phyloP scores from a whole-genome alignment of 2,888 invertebrate genomes.

The Phengaris alcon region DNA sequence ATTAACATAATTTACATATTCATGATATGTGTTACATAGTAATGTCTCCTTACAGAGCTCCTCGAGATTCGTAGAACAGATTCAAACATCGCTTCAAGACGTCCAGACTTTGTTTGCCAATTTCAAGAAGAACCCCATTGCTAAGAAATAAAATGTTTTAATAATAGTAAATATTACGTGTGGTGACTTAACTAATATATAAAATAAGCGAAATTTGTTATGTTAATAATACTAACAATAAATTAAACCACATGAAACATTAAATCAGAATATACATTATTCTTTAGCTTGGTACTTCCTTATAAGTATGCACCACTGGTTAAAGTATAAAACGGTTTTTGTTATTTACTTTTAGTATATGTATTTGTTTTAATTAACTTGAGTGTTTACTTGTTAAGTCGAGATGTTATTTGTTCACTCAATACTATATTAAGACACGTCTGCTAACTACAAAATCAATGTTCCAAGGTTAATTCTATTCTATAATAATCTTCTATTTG shows the following conservation, averaged over 20 bases:
- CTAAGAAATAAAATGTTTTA: constrained; percentile 34
- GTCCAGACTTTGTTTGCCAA: constrained; percentile 84
- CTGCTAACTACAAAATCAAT: constrained; percentile 31
- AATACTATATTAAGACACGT: constrained; percentile 21
- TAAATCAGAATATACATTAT: background rate
- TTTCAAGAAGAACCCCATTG: constrained; percentile 70
- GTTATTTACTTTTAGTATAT: constrained; percentile 16
- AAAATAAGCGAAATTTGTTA: background rate
- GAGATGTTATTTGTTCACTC: background rate
- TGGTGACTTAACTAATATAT: constrained; percentile 2
- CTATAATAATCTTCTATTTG: too few relatives aligned
- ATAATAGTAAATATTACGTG: background rate
- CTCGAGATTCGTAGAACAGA: constrained; percentile 86
- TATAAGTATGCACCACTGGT: background rate
- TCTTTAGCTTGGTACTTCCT: background rate
- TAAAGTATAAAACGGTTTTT: background rate
- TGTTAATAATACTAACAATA: constrained; percentile 11
- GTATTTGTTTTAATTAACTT: constrained; percentile 2
- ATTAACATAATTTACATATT: too few relatives aligned
- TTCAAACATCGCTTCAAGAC: constrained; percentile 85
- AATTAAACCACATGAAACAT: background rate
- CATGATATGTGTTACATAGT: too few relatives aligned
- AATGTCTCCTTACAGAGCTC: constrained; percentile 82
- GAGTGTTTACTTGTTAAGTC: background rate
- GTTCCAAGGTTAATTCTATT: constrained; percentile 13